Conservation (phyloP, 1,140 invertebrate genomes). For the Drosophila tsacasi region DNA sequence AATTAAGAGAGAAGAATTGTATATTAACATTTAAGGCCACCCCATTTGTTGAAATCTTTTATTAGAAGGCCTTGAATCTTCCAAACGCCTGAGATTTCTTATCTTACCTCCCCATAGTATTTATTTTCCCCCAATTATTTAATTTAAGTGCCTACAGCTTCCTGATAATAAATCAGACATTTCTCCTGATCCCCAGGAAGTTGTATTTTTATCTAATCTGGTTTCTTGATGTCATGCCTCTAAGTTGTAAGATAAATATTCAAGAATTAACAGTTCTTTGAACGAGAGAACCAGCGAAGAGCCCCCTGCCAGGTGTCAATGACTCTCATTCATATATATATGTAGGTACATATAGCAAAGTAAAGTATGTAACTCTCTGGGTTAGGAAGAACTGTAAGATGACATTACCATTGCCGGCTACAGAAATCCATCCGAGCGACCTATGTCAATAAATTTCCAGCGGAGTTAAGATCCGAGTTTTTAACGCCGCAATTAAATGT, state of each 20-base stretch:
- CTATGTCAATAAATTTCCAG: slow-evolving; percentile 63
- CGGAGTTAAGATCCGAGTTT: slow-evolving; percentile 27
- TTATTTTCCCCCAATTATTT: not conserved
- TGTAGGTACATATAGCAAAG: not conserved
- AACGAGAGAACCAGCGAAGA: slow-evolving; percentile 7
- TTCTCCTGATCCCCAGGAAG: slow-evolving; percentile 26
- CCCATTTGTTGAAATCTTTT: not conserved
- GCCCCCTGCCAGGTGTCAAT: slow-evolving; percentile 39
- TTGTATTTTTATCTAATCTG: slow-evolving; percentile 38
- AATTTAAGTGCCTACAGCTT: not conserved
- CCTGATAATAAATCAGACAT: slow-evolving; percentile 26
- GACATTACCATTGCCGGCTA: slow-evolving; percentile 12
- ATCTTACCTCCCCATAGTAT: not conserved
- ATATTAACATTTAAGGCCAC: not conserved
- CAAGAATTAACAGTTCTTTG: slow-evolving; percentile 23
- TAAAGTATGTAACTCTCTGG: slow-evolving; percentile 13
- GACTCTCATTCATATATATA: slow-evolving; percentile 42
- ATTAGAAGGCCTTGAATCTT: not conserved
- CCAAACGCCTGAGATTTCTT: not conserved
- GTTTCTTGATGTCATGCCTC: slow-evolving; percentile 35
- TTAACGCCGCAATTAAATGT: slow-evolving; percentile 63
- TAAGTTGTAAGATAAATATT: slow-evolving; percentile 29
- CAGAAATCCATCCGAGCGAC: slow-evolving; percentile 40
- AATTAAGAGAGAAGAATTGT: slow-evolving; percentile 20
- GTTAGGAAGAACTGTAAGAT: slow-evolving; percentile 33